A percentile compares a stretch with the other conserved stretches of the same genome.
Conservation (phyloP, 1,140 invertebrate species). For the Macrobrachium nipponense region DNA sequence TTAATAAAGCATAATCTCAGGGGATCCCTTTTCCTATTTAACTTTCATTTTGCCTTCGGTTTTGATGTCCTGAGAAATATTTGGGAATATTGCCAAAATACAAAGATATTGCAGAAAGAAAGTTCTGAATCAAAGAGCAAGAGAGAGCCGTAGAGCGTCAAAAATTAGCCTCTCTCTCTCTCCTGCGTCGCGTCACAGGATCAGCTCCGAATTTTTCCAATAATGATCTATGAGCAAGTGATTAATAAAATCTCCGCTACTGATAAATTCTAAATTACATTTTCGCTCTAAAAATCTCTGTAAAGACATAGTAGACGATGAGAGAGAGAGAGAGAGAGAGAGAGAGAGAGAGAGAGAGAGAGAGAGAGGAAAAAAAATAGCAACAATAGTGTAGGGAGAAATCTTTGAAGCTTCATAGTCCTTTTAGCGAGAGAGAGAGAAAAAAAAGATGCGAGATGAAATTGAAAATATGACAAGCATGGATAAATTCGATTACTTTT, state of each 20-base stretch:
- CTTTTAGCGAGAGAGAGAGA: constrained; percentile 40
- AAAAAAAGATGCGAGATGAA: constrained; percentile 47
- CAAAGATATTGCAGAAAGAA: too few relatives aligned
- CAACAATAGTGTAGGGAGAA: background rate
- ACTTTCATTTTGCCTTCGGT: background rate
- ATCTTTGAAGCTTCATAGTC: background rate
- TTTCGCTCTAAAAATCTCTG: too few relatives aligned
- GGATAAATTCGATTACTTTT: constrained; percentile 57
- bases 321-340: constrained; percentile 6
- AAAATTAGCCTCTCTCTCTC: too few relatives aligned
- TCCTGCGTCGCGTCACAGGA: too few relatives aligned
- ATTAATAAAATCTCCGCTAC: too few relatives aligned
- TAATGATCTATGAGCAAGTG: too few relatives aligned
- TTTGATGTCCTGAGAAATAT: too few relatives aligned
- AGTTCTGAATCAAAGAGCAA: too few relatives aligned
- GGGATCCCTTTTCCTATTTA: constrained; percentile 12
- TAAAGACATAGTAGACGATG: background rate
- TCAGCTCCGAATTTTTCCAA: too few relatives aligned
- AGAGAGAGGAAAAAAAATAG: constrained; percentile 11
- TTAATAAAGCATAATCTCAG: constrained; percentile 54
- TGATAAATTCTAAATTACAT: too few relatives aligned
- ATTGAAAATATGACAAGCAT: constrained; percentile 48
- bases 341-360: constrained; percentile 35
- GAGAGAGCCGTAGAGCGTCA: too few relatives aligned
- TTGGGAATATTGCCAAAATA: too few relatives aligned